phyloP scores from a whole-genome alignment of 1,140 invertebrate species.

The Dendrolimus kikuchii region DNA sequence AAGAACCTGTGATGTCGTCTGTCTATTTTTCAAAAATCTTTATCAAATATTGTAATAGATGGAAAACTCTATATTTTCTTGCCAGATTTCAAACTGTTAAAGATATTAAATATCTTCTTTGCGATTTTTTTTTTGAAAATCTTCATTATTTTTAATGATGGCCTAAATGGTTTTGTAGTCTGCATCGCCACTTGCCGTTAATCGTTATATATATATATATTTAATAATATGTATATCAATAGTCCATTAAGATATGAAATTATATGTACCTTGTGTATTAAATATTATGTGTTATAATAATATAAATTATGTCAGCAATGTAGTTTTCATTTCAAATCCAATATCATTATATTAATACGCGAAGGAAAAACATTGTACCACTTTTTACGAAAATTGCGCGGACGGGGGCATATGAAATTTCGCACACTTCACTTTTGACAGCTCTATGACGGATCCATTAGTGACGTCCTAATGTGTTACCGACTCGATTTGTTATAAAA shows the following conservation, averaged over 20 bases:
- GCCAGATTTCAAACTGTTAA: conserved; percentile 41
- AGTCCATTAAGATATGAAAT: conserved; percentile 21
- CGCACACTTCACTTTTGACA: too few species aligned
- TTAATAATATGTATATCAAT: background rate
- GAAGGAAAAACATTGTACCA: too few species aligned
- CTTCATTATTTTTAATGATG: conserved; percentile 18
- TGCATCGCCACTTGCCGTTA: conserved; percentile 9
- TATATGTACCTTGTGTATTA: conserved; percentile 34
- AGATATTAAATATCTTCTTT: conserved; percentile 51
- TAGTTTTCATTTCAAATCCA: conserved; percentile 25
- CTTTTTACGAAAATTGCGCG: too few species aligned
- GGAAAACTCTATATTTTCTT: conserved; percentile 38
- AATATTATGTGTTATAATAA: conserved; percentile 55
- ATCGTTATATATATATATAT: conserved; percentile 21
- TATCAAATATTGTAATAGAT: conserved; percentile 6
- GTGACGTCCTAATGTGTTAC: too few species aligned
- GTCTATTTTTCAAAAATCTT: conserved; percentile 50
- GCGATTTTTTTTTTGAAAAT: conserved; percentile 14
- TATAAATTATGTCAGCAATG: conserved; percentile 56
- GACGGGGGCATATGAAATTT: too few species aligned
- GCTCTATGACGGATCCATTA: too few species aligned
- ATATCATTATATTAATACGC: background rate
- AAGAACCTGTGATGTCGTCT: conserved; percentile 14
- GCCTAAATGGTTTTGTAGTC: conserved; percentile 27
- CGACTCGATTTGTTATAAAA: too few species aligned